These are phyloP conservation scores for Portunus trituberculatus DNA, from an alignment of 1,140 invertebrate genomes.

Conservation along the genomic window DNA sequence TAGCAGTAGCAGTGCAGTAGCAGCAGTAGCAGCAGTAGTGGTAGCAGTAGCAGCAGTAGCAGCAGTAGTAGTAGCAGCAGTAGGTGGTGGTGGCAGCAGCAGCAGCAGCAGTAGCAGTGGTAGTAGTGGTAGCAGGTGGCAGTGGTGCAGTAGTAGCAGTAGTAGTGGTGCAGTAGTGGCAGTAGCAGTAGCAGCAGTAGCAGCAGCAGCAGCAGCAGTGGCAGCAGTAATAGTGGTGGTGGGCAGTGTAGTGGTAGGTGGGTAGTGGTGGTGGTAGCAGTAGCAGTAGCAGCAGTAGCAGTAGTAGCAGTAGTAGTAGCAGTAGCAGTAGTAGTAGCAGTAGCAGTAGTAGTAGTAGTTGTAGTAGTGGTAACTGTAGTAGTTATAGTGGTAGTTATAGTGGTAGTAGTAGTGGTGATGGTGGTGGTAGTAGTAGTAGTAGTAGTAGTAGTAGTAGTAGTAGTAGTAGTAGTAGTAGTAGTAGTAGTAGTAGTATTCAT, in stretches of 20 bases:
- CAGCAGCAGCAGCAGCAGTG: not conserved
- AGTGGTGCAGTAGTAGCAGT: not conserved
- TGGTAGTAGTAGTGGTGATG: not conserved
- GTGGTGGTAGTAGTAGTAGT: not conserved
- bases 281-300: not conserved
- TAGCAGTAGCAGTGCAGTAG: no score
- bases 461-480: not conserved
- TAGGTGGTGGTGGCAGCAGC: no score
- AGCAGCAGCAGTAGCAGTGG: not conserved
- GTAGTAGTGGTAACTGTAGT: not conserved
- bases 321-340: not conserved
- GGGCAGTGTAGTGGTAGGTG: not conserved
- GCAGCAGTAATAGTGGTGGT: not conserved
- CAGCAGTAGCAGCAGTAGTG: not conserved
- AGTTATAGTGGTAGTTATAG: not conserved
- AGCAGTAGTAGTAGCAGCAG: not conserved
- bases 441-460: conserved; percentile 25
- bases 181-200: not conserved
- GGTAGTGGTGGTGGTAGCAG: not conserved
- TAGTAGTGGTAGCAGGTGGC: not conserved
- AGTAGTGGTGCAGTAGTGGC: not conserved
- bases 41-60: conserved; percentile 13
- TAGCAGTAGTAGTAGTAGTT: not conserved
- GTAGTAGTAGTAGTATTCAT: not conserved
- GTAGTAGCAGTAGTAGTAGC: not conserved